Percentiles rank a stretch among this genome's conserved stretches.
These are phyloP conservation scores for Palaemon carinicauda DNA, from an alignment of 1,140 invertebrate genomes.

Conservation along the genomic window DNA sequence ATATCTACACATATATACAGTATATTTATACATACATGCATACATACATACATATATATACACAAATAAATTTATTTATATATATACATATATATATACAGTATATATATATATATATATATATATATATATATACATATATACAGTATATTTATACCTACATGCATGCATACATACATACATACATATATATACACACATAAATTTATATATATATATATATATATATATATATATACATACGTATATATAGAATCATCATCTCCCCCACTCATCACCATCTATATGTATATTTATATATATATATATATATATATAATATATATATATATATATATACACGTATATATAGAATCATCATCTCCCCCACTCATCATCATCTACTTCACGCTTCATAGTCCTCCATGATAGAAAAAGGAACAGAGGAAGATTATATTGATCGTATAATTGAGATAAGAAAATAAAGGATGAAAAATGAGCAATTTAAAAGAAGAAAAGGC, in stretches of 20 bases:
- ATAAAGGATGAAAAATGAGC: no score
- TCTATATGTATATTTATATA: no score
- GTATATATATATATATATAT: not conserved
- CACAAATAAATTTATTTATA: not conserved
- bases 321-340: not conserved
- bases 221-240: slow-evolving; percentile 5
- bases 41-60: slow-evolving; percentile 4
- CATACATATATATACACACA: not conserved
- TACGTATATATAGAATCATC: not conserved
- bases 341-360: not conserved
- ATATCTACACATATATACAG: no score
- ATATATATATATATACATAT: slow-evolving; percentile 2
- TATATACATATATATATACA: not conserved
- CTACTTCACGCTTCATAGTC: no score
- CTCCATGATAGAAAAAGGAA: no score
- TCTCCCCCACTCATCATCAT: no score
- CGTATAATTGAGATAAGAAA: no score
- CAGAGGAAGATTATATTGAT: no score
- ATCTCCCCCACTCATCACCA: no score
- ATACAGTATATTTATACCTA: no score
- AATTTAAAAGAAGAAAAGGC: no score
- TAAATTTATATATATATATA: not conserved
- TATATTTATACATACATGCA: not conserved
- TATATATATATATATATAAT: slow-evolving; percentile 19
- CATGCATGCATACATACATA: not conserved